Base-by-base conservation (phyloP, 2,113 vertebrate genomes). In the Platysternon megacephalum region DNA sequence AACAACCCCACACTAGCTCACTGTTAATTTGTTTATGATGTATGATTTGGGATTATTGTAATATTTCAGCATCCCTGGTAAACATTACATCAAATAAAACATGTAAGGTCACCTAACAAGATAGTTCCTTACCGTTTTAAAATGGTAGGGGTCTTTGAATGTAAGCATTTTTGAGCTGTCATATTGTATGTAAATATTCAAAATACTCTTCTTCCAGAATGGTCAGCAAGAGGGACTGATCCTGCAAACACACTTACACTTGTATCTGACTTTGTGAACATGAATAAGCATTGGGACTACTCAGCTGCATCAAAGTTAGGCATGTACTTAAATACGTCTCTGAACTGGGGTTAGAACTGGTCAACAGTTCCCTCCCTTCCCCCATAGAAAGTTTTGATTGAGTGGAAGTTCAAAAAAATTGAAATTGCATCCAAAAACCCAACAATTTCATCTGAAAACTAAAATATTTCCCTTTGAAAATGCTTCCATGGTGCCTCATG, bases 91-190 rank as follows among this genome's bases (percentile, higher is more conserved):
- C 81, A 85, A 90, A 86, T 26, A 61, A 89, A 90, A 52, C 19
- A 19, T 12, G 6, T 21, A 51, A 61, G 2, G 0, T 12, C 82
- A 10, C 79, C 4, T 49, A 44, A 85, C 79, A 86, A 46, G 1
- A 1, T 21, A 51, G 5, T 8, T 19, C 56, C 2, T n/a, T 32
- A 49, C 26, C 5, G 24, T 35, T n/a, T 2, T n/a, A 8, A 12
- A 58, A 84, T 79, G 51, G n/a, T 12, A 19, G 1, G n/a, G 14
- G 10, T 11, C 0, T 5, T 86, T 52, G 80, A 49, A 2, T 0
- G 2, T 39, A 39, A 24, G 2, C 52, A 65, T 82, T 10, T 22
- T 35, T 1, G 32, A 5, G 13, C 12, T 58, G 21, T 32, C 82
- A 82, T 4, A n/a, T 12, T 72, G 7, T 65, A 6, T 12, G 28